Evolutionary conservation across 2,113 vertebrate species (phyloP), one percentile per base, ranked within the genome.

Genomic region (Mionectes macconnelli): DNA sequence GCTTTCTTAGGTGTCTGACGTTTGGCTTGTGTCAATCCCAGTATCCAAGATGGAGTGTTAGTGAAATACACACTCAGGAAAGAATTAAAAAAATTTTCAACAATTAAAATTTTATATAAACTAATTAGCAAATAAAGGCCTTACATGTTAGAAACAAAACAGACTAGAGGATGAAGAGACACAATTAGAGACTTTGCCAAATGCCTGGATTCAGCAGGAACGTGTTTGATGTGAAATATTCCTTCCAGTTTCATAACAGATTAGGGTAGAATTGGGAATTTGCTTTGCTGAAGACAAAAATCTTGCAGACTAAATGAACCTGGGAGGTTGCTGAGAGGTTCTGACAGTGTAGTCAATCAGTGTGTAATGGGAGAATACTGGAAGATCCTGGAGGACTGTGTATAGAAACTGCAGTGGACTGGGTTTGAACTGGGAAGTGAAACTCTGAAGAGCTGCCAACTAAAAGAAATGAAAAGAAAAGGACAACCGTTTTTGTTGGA

Each of bases 401-500:
- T 45, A 8, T 30, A 79, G 90, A 92, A 86, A 68, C 67, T 81
- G 35, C 83, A 88, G 78, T 6, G 4, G 64, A 23, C 84, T 74
- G 39, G 85, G 47, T 96, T 90, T 90, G 94, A 96, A 90, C 84
- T 14, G 30, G 84, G 55, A 56, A 90, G 72, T 80, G 68, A 76
- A 80, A 70, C 79, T 94, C 67, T 90, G 79, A 93, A 88, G 72
- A 84, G 56, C 90, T 90, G 79, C 88, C 85, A 94, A 92, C 72
- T 84, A 31, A 96, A 96, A 91, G 92, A 94, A 94, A 90, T 86
- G 42, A 95, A 88, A 96, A 93, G 93, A 73, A 76, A 94, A 96
- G 86, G 75, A 95, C 82, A 95, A 52, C 55, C 39, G 40, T 84
- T 95, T 95, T 91, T 88, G 72, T 84, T 77, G 68, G 79, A 96